phyloP scores from a whole-genome alignment of 2,797 vertebrate species.

The Arvicola amphibius region DNA sequence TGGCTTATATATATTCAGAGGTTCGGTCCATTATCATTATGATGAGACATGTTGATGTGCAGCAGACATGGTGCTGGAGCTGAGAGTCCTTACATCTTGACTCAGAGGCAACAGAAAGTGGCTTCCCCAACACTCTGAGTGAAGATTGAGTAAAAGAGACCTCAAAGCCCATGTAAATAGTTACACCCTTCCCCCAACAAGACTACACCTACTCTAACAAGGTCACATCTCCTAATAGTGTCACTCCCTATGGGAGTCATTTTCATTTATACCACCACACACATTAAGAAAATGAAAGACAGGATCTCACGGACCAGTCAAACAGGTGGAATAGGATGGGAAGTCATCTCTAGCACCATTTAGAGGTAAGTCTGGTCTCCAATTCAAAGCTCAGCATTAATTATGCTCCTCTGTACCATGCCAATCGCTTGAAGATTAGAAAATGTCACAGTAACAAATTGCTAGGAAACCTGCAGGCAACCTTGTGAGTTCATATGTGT shows the following conservation, averaged over 20 bases:
- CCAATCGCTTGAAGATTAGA: neutral
- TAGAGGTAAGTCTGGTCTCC: neutral
- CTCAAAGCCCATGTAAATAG: neutral
- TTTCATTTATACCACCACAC: neutral
- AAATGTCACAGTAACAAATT: neutral
- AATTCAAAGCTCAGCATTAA: neutral
- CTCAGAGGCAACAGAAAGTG: neutral
- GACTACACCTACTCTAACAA: neutral
- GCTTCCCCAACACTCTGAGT: neutral
- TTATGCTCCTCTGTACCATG: neutral
- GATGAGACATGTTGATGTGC: neutral
- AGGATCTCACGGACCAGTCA: neutral
- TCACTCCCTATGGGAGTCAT: neutral
- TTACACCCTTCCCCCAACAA: neutral
- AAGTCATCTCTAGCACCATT: neutral
- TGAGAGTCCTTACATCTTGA: neutral
- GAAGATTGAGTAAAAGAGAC: neutral
- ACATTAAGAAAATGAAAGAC: neutral
- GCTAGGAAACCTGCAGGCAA: neutral
- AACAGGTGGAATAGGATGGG: neutral
- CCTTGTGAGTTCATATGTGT: neutral
- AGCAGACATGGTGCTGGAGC: neutral
- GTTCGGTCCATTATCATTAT: neutral
- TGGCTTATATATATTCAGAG: neutral
- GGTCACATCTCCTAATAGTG: neutral